Evolutionary conservation across 2,888 invertebrate genomes (phyloP).

Genomic region (Apamea sordens): DNA sequence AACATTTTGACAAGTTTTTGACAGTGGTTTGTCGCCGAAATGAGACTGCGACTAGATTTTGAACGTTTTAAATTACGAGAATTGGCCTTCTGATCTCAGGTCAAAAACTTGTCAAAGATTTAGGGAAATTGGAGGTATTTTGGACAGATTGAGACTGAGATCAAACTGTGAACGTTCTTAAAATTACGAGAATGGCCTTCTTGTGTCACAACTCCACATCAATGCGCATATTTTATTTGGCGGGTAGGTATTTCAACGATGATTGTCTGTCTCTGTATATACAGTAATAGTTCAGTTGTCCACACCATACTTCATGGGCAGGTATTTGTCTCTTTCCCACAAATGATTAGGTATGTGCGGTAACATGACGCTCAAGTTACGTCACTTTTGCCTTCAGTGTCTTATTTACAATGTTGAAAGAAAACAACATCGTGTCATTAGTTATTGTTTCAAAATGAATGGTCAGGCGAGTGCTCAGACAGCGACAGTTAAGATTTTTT

Average conservation of each 20-base stretch:
- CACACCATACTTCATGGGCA: not conserved
- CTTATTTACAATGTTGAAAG: slow-evolving; percentile 32
- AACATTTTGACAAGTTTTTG: no score
- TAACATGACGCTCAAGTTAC: slow-evolving; percentile 22
- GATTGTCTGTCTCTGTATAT: not conserved
- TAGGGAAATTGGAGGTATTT: not conserved
- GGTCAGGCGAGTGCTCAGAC: not conserved
- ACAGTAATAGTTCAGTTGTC: not conserved
- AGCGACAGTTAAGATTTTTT: not conserved
- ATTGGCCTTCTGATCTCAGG: no score
- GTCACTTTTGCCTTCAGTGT: slow-evolving; percentile 15
- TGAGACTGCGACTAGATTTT: no score
- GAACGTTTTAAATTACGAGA: no score
- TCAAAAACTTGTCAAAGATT: not conserved
- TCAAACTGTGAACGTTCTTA: not conserved
- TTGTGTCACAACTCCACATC: no score
- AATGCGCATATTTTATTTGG: no score
- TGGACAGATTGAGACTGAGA: not conserved
- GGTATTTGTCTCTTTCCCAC: slow-evolving; percentile 11
- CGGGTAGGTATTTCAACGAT: not conserved
- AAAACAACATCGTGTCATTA: slow-evolving; percentile 19
- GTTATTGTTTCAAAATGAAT: slow-evolving; percentile 37
- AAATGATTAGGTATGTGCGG: not conserved
- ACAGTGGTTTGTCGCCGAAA: no score
- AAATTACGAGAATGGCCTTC: no score